Evolutionary conservation across 1,140 invertebrate genomes (phyloP).

Genomic region (Heliothis virescens): DNA sequence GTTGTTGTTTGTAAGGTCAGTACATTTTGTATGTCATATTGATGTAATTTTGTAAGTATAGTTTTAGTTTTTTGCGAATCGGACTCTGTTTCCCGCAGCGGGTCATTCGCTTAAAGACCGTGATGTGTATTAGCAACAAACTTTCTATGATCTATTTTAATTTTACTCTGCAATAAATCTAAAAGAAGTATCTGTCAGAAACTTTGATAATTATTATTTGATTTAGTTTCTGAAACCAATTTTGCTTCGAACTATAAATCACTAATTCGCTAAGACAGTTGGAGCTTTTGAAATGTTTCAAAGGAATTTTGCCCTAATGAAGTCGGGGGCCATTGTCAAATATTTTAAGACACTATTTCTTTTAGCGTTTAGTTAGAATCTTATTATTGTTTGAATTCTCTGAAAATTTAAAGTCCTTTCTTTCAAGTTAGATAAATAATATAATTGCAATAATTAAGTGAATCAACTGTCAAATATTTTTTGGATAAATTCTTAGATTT

Average conservation of each 20-base stretch:
- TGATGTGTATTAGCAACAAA: conserved; percentile 8
- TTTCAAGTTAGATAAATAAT: not conserved
- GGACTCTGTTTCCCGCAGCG: conserved; percentile 6
- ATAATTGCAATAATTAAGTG: not conserved
- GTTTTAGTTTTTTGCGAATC: not conserved
- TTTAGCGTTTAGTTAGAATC: not conserved
- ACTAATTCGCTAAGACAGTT: not conserved
- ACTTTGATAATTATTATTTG: not conserved
- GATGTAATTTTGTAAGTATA: conserved; percentile 32
- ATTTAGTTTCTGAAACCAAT: not conserved
- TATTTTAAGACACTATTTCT: not conserved
- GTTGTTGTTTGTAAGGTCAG: not conserved
- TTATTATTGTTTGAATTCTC: conserved; percentile 6
- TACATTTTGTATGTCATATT: conserved; percentile 32
- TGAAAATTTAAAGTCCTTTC: not conserved
- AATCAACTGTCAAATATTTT: not conserved
- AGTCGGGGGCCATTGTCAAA: not conserved
- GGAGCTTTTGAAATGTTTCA: not conserved
- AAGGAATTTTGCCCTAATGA: not conserved
- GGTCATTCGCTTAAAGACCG: not conserved
- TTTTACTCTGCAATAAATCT: not conserved
- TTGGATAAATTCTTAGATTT: not conserved
- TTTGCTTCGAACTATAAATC: conserved; percentile 7
- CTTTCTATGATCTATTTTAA: not conserved
- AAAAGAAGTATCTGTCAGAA: not conserved